Percentiles rank a stretch among this genome's conserved stretches.
phyloP scores from a whole-genome alignment of 2,797 vertebrate species.

The Borostomias antarcticus region DNA sequence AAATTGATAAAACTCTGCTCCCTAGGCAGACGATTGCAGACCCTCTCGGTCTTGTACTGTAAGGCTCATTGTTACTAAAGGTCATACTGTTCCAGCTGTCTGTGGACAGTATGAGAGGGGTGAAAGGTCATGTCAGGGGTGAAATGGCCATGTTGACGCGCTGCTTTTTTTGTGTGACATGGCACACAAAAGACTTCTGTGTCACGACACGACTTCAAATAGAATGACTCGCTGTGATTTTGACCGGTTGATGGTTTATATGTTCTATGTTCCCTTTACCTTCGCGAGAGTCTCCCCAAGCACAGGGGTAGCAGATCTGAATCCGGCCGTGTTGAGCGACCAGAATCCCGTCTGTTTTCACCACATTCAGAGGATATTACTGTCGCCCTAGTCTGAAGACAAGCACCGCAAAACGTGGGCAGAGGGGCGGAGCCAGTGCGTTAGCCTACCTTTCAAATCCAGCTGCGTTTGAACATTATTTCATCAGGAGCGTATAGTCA shows the following conservation, averaged over 20 bases:
- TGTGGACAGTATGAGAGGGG: slow-evolving; percentile 45
- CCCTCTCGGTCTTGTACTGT: slow-evolving; percentile 43
- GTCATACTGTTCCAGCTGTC: slow-evolving; percentile 51
- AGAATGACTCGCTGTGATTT: too few relatives aligned
- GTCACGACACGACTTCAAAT: neutral
- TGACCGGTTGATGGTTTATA: too few relatives aligned
- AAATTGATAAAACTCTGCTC: slow-evolving; percentile 66
- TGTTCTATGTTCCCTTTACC: too few relatives aligned
- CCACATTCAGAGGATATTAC: too few relatives aligned
- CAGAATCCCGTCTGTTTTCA: too few relatives aligned
- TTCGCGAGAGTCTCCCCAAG: neutral
- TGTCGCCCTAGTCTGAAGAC: too few relatives aligned
- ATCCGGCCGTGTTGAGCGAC: too few relatives aligned
- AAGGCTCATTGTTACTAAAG: slow-evolving; percentile 64
- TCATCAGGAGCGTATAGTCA: too few relatives aligned
- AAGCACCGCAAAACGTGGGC: too few relatives aligned
- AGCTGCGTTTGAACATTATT: too few relatives aligned
- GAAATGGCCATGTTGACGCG: neutral
- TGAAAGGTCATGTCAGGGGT: slow-evolving; percentile 41
- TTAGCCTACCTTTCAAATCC: too few relatives aligned
- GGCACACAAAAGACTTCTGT: neutral
- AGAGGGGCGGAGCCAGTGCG: too few relatives aligned
- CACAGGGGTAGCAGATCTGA: neutral
- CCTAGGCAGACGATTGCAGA: slow-evolving; percentile 59
- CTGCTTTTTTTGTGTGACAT: neutral